Percentiles rank a stretch among this genome's conserved stretches.
Conservation (phyloP, 2,888 invertebrate species). For the Drosophila mercatorum region DNA sequence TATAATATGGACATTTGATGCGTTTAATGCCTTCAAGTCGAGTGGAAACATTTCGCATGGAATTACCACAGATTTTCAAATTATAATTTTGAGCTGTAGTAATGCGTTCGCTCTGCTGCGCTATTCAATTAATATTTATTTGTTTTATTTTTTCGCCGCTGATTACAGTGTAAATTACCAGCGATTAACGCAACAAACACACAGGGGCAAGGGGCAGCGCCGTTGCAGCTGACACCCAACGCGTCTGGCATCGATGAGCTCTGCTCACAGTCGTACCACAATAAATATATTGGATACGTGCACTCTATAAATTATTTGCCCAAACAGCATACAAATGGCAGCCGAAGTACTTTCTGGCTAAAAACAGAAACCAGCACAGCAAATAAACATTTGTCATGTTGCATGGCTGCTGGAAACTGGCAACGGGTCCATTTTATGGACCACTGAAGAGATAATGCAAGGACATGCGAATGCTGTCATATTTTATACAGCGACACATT, state of each 20-base stretch:
- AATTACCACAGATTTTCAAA: not conserved
- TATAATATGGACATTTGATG: no score
- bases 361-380: slow-evolving; percentile 28
- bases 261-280: slow-evolving; percentile 55
- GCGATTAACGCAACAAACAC: slow-evolving; percentile 44
- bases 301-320: slow-evolving; percentile 68
- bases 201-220: not conserved
- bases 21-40: no score
- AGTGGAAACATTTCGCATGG: slow-evolving; percentile 18
- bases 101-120: slow-evolving; percentile 26
- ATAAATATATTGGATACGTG: slow-evolving; percentile 71
- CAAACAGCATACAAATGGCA: slow-evolving; percentile 63
- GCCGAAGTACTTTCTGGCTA: slow-evolving; percentile 30
- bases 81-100: slow-evolving; percentile 28
- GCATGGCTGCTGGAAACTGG: slow-evolving; percentile 63
- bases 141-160: slow-evolving; percentile 19
- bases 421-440: slow-evolving; percentile 50
- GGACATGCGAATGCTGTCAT: slow-evolving; percentile 38
- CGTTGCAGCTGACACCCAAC: slow-evolving; percentile 14
- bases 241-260: slow-evolving; percentile 40
- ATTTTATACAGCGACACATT: slow-evolving; percentile 54
- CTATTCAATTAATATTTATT: slow-evolving; percentile 53
- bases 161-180: slow-evolving; percentile 52
- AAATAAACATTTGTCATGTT: slow-evolving; percentile 75
- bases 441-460: slow-evolving; percentile 48